phyloP scores from a whole-genome alignment of 2,888 invertebrate genomes.

The Meiosimyza decipiens region DNA sequence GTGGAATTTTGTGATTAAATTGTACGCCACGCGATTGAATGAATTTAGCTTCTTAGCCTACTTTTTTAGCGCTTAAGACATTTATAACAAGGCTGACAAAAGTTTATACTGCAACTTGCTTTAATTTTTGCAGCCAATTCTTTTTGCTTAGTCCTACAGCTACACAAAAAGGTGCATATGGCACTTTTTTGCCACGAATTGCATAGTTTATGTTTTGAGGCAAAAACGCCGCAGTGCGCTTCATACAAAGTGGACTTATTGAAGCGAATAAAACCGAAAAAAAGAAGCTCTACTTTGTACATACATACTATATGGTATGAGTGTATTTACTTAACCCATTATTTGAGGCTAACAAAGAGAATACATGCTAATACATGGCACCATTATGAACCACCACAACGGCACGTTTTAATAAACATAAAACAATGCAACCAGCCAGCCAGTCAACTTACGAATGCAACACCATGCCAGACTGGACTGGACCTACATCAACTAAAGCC shows the following conservation, averaged over 20 bases:
- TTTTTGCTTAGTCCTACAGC: no score
- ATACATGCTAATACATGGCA: not conserved
- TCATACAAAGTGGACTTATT: not conserved
- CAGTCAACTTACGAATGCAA: conserved; percentile 15
- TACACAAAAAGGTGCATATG: conserved; percentile 4
- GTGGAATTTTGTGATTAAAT: no score
- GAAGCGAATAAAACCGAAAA: not conserved
- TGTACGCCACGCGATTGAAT: no score
- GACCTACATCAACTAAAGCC: conserved; percentile 31
- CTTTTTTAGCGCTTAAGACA: not conserved
- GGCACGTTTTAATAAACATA: not conserved
- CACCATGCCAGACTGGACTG: conserved; percentile 10
- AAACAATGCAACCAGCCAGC: conserved; percentile 25
- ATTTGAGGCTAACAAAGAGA: conserved; percentile 15
- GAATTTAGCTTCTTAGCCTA: no score
- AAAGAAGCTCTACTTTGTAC: not conserved
- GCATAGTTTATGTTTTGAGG: not conserved
- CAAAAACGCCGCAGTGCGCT: not conserved
- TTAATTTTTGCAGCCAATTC: no score
- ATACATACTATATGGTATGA: not conserved
- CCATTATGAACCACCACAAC: not conserved
- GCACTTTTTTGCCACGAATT: not conserved
- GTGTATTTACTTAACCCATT: conserved; percentile 33
- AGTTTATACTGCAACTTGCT: not conserved
- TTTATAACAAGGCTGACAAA: not conserved